Evolutionary conservation across 1,140 invertebrate species (phyloP), one percentile per base, ranked within the genome.

Genomic region (Oppia nitens): DNA sequence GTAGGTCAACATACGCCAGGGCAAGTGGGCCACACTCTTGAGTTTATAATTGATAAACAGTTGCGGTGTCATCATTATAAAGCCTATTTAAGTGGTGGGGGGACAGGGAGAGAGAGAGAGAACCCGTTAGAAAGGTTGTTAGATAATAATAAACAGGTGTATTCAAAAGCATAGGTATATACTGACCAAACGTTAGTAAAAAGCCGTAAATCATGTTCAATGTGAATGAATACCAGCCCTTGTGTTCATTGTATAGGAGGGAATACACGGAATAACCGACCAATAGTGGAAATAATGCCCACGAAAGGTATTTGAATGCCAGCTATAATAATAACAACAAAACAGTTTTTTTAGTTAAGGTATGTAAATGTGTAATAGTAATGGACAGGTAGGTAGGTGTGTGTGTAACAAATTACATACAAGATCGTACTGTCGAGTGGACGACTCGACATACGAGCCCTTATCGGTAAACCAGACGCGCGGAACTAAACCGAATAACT

Each of bases 21-120:
- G 95, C 61, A 98, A 75, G 77, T 98, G 95, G 11, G 95, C 95
- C 0, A 98, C 94, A 21, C 93, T 98, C 70, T 98, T 98, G 49
- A 98, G 70, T 74, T 98, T 98, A 71, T 98, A 98, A 73, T 98
- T 98, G 61, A 98, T 98, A 68, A 98, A 98, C 49, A 98, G 72
- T 70, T 98, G 94, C 9, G 95, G 94, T 3, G 94, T 98, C 95
- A 99, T 98, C 89, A 97, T 94, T 53, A 99, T 99, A 68, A 99
- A 99, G 56, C 95, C 80, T 82, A 66, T 17, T 65, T 40, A 64
- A 65, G 63, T 59, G 55, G n/a, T n/a, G n/a, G n/a, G n/a, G n/a
- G n/a, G n/a, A n/a, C n/a, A n/a, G n/a, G n/a, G 23, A 57, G 26
- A 54, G 21, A 49, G 40, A 55, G 11, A 49, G 21, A 52, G 32